These are phyloP conservation scores for Columba janthina DNA, from an alignment of 2,113 vertebrate genomes.

Conservation along the genomic window DNA sequence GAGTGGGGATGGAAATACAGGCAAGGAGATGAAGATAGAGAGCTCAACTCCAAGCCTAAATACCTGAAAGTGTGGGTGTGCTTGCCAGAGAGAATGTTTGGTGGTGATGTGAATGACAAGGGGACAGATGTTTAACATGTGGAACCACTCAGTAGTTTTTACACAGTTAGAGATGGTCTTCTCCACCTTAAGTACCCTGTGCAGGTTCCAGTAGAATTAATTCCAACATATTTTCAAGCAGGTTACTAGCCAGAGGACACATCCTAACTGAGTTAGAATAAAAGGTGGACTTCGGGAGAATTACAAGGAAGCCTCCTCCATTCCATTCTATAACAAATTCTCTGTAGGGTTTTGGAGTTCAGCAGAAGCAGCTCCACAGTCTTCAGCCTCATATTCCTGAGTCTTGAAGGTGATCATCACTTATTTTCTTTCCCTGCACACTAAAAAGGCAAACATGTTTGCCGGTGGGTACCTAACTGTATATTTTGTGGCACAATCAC, in stretches of 20 bases:
- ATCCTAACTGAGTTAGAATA: not conserved
- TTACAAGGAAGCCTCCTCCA: not conserved
- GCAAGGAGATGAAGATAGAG: not conserved
- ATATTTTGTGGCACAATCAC: not conserved
- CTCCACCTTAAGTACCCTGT: not conserved
- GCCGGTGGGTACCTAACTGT: not conserved
- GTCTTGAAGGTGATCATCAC: not conserved
- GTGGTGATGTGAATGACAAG: not conserved
- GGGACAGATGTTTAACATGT: not conserved
- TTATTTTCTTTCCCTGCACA: not conserved
- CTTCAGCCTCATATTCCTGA: not conserved
- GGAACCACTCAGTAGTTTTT: not conserved
- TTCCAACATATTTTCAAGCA: not conserved
- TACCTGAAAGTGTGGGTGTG: not conserved
- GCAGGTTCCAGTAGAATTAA: not conserved
- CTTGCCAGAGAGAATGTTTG: not conserved
- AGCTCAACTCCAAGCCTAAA: not conserved
- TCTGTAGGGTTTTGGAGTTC: not conserved
- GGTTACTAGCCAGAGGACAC: not conserved
- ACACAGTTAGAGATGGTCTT: not conserved
- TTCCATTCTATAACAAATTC: not conserved
- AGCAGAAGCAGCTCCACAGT: not conserved
- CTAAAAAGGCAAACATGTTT: not conserved
- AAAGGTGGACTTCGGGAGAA: not conserved
- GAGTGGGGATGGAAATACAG: not conserved